Evolutionary conservation across 1,140 invertebrate species (phyloP).

Genomic region (Orius laevigatus): DNA sequence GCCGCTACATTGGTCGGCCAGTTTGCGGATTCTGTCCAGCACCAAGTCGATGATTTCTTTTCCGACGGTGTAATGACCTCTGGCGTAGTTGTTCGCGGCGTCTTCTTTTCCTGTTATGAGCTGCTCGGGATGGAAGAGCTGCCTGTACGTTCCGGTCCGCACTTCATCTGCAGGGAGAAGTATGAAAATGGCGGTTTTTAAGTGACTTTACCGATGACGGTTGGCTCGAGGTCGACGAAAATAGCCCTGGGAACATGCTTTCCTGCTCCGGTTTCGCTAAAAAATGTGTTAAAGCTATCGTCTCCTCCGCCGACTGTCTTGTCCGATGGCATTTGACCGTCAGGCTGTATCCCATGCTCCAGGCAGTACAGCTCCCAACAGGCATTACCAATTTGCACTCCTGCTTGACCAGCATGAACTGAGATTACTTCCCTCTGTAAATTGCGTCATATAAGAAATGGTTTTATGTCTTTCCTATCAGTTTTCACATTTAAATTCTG

Average conservation of each 20-base stretch:
- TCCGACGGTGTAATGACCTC: constrained; percentile 56
- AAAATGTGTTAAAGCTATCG: constrained; percentile 51
- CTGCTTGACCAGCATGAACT: constrained; percentile 49
- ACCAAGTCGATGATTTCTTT: constrained; percentile 59
- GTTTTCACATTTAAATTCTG: no score
- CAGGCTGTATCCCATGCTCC: constrained; percentile 79
- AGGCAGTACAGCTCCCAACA: constrained; percentile 64
- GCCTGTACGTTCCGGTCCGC: constrained; percentile 37
- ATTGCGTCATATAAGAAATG: no score
- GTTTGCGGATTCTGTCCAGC: constrained; percentile 48
- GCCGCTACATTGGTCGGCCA: constrained; percentile 65
- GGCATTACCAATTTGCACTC: constrained; percentile 55
- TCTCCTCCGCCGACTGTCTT: constrained; percentile 53
- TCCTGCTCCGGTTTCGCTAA: constrained; percentile 33
- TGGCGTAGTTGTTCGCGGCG: constrained; percentile 55
- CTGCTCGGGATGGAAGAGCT: constrained; percentile 44
- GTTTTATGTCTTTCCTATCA: no score
- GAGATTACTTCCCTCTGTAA: constrained; percentile 48
- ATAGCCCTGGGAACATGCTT: constrained; percentile 45
- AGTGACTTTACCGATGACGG: constrained; percentile 36
- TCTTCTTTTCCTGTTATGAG: constrained; percentile 50
- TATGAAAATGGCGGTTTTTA: not conserved
- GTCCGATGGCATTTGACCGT: constrained; percentile 68
- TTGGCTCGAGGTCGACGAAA: constrained; percentile 50
- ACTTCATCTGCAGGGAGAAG: constrained; percentile 33